Evolutionary conservation across 2,113 vertebrate genomes (phyloP).

Genomic region (Oceanites oceanicus): DNA sequence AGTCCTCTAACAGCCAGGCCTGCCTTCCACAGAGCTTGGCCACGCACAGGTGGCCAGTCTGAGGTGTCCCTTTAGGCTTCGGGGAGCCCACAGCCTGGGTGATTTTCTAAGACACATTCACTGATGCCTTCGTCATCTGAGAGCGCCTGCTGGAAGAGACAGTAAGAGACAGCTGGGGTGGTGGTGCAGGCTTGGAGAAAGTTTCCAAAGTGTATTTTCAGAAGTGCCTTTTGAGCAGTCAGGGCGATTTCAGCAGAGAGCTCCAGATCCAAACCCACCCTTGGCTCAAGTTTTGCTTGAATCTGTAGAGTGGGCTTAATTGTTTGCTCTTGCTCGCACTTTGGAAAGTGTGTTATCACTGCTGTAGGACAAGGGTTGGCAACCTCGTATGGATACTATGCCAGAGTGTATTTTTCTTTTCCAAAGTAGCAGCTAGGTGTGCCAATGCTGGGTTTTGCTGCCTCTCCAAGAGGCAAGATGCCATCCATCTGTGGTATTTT

Average conservation of each 20-base stretch:
- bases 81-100: neutral
- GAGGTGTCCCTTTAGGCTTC: neutral
- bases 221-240: neutral
- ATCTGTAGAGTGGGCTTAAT: neutral
- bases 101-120: neutral
- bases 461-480: neutral
- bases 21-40: neutral
- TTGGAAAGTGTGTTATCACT: neutral
- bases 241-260: neutral
- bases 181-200: neutral
- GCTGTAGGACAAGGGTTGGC: neutral
- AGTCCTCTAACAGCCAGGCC: neutral
- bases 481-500: neutral
- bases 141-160: neutral
- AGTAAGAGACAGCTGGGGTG: neutral
- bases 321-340: neutral
- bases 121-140: neutral
- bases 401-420: neutral
- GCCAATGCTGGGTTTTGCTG: neutral
- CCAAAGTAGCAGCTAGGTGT: neutral
- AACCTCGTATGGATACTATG: neutral
- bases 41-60: neutral
- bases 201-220: neutral
- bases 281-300: neutral
- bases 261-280: neutral